phyloP scores from a whole-genome alignment of 2,797 vertebrate species.

The Ataeniobius toweri region DNA sequence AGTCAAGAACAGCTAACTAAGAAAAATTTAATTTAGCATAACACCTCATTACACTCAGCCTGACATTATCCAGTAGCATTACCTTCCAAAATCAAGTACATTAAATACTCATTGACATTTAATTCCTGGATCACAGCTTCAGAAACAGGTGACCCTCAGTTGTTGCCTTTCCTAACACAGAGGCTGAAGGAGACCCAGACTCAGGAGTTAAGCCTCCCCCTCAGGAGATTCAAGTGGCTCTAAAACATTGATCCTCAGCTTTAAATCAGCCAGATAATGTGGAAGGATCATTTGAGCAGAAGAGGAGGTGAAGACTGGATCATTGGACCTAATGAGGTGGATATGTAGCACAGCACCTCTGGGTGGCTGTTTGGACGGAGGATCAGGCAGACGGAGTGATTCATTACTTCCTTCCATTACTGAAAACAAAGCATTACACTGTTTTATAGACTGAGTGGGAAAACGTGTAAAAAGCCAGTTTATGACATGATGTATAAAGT shows the following conservation, averaged over 20 bases:
- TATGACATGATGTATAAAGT: not conserved
- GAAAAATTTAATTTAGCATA: conserved; percentile 42
- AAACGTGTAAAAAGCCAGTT: not conserved
- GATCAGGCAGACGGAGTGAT: conserved; percentile 36
- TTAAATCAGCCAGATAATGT: conserved; percentile 60
- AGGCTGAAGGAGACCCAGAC: not conserved
- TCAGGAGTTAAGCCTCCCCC: conserved; percentile 20
- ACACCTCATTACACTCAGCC: conserved; percentile 36
- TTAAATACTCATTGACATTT: conserved; percentile 65
- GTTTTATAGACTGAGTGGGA: not conserved
- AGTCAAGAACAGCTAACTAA: conserved; percentile 25
- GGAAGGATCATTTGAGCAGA: conserved; percentile 38
- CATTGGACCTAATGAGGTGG: conserved; percentile 58
- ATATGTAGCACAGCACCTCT: conserved; percentile 35
- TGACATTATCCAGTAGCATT: conserved; percentile 48
- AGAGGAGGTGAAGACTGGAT: conserved; percentile 38
- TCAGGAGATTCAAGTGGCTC: conserved; percentile 32
- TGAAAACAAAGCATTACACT: conserved; percentile 1
- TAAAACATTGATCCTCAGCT: conserved; percentile 24
- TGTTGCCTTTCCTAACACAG: conserved; percentile 7
- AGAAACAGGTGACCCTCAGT: conserved; percentile 28
- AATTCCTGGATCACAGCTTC: conserved; percentile 39
- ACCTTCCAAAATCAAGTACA: conserved; percentile 24
- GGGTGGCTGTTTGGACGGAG: conserved; percentile 18
- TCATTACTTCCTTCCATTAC: not conserved